phyloP scores from a whole-genome alignment of 1,140 invertebrate species.

The Tribolium castaneum region DNA sequence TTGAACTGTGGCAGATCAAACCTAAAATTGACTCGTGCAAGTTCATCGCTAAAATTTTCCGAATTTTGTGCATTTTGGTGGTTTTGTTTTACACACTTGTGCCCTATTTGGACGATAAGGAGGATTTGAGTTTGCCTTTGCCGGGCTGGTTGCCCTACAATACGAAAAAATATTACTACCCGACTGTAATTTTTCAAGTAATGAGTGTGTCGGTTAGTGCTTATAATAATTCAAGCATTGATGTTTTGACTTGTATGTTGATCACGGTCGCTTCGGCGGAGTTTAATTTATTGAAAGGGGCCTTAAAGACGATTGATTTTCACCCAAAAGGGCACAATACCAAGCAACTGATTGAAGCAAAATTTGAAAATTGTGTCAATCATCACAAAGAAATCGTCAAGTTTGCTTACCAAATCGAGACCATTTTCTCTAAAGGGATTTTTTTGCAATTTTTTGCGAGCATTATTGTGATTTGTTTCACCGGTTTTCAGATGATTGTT shows the following conservation, averaged over 20 bases:
- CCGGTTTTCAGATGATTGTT: conserved; percentile 38
- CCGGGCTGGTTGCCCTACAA: conserved; percentile 42
- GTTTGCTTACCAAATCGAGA: conserved; percentile 32
- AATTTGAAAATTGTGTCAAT: conserved; percentile 13
- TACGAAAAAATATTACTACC: conserved; percentile 24
- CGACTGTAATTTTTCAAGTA: conserved; percentile 31
- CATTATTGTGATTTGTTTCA: conserved; percentile 37
- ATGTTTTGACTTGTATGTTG: conserved; percentile 33
- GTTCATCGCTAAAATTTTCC: conserved; percentile 16
- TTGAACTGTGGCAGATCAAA: neutral
- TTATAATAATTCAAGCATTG: conserved; percentile 41
- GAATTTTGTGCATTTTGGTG: conserved; percentile 24
- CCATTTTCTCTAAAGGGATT: conserved; percentile 41
- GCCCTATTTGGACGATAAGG: conserved; percentile 32
- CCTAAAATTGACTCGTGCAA: neutral
- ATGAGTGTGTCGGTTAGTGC: conserved; percentile 34
- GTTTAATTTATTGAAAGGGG: conserved; percentile 39
- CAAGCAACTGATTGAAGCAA: neutral
- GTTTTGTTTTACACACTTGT: conserved; percentile 29
- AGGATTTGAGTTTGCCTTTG: conserved; percentile 20
- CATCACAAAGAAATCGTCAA: conserved; percentile 35
- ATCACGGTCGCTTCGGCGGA: conserved; percentile 41
- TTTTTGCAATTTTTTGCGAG: conserved; percentile 44
- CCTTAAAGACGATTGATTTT: conserved; percentile 37
- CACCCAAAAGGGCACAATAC: neutral